Evolutionary conservation across 2,888 invertebrate species (phyloP), one percentile per base, ranked within the genome.

Genomic region (Girardia tigrina): DNA sequence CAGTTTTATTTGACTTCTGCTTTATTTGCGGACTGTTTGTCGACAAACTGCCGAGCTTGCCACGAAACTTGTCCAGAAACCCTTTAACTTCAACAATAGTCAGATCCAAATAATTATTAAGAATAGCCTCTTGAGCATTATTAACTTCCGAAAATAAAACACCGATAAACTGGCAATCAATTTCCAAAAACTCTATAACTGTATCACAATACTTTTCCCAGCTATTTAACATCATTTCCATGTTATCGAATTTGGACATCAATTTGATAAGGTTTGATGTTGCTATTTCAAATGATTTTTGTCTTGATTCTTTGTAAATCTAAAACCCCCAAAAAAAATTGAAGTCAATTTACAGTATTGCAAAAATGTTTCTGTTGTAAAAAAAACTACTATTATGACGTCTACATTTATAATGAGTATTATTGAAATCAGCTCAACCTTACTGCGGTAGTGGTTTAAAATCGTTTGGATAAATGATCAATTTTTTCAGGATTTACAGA

Each of bases 71-170:
- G 23, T 56, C 56, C n/a, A 56, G 56, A 56, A 56, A 56, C 4
- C n/a, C 23, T 36, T 56, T 56, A n/a, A 56, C 56, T 56, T 72
- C 23, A 72, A 29, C 73, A 8, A 72, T 36, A 26, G 36, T 26
- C 12, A 36, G 20, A 29, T 72, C 73, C 14, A 72, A 36, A 72
- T 72, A 72, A 29, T 29, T 28, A 72, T 72, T 72, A 26, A 72
- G 29, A 28, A 72, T 26, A 1, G 73, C 36, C 20, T 72, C 73
- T 36, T 72, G 73, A 26, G 73, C 73, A 29, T 72, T 72, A 16
- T 20, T 36, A 8, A 72, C 73, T 36, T 36, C 73, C 26, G n/a
- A 2, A 71, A 56, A 56, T 56, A 56, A 56, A 4, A 56, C 56
- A 6, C 56, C 56, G n/a, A 56, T 56, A n/a, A 56, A 56, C n/a